Conservation (phyloP, 2,113 vertebrate species). For the Dicaeum eximium region DNA sequence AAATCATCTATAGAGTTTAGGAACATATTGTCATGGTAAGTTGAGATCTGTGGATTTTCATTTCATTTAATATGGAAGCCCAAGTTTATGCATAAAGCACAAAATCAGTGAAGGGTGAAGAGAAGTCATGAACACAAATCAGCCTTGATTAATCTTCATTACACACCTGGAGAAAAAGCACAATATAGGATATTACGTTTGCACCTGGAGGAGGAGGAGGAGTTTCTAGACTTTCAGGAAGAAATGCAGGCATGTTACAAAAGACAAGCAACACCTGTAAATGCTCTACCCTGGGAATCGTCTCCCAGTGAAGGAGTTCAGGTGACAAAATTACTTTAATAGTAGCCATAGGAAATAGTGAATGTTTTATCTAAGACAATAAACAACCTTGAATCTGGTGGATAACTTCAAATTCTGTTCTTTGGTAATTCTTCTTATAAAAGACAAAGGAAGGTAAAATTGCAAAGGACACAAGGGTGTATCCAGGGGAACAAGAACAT, state of each 20-base stretch:
- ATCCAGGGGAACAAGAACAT: conserved; percentile 20
- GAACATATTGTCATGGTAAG: neutral
- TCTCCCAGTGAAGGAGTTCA: neutral
- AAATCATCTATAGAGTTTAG: neutral
- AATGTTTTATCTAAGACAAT: neutral
- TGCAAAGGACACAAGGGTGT: neutral
- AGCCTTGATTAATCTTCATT: neutral
- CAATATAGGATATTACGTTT: neutral
- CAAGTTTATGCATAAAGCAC: neutral
- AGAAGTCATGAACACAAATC: neutral
- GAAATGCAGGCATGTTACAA: neutral
- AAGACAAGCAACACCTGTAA: neutral
- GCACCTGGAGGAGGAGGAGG: neutral
- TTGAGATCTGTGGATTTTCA: neutral
- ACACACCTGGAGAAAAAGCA: neutral
- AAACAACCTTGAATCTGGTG: neutral
- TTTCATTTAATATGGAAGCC: neutral
- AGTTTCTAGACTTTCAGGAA: neutral
- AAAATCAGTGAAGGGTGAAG: neutral
- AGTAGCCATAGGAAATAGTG: neutral
- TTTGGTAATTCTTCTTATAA: neutral
- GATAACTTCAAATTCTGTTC: neutral
- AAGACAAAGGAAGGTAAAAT: conserved; percentile 4
- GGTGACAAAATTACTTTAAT: neutral
- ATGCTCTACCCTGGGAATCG: neutral